Percentiles rank a stretch among this genome's conserved stretches.
Evolutionary conservation across 2,888 invertebrate genomes (phyloP).

Genomic region (Drosophila anomalata): DNA sequence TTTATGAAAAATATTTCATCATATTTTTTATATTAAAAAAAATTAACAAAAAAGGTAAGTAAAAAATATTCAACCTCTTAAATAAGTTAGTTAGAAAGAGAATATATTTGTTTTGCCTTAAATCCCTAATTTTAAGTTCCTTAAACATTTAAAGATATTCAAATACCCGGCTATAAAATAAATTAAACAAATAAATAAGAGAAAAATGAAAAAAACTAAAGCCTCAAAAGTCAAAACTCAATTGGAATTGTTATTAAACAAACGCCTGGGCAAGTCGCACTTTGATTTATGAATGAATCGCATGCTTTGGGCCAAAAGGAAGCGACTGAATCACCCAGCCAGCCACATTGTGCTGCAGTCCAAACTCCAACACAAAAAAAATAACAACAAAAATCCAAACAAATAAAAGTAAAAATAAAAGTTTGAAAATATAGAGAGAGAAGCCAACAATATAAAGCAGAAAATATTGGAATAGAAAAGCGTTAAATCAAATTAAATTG

Average conservation of each 20-base stretch:
- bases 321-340: not conserved
- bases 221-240: not conserved
- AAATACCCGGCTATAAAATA: not conserved
- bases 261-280: constrained; percentile 36
- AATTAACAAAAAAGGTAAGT: not conserved
- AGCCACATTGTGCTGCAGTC: not conserved
- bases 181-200: not conserved
- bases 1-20: not conserved
- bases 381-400: not conserved
- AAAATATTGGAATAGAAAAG: constrained; percentile 26
- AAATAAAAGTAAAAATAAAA: constrained; percentile 21
- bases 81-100: too few species aligned
- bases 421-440: not conserved
- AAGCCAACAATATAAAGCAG: not conserved
- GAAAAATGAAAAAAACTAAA: not conserved
- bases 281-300: constrained; percentile 60
- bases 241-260: constrained; percentile 52
- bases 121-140: not conserved
- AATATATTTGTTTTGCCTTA: not conserved
- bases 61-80: too few species aligned
- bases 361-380: not conserved
- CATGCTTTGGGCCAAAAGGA: constrained; percentile 19
- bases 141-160: not conserved
- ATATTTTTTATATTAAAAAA: not conserved
- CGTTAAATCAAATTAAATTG: constrained; percentile 58